Conservation (phyloP, 2,888 invertebrate species). For the Cylloceria caligata region DNA sequence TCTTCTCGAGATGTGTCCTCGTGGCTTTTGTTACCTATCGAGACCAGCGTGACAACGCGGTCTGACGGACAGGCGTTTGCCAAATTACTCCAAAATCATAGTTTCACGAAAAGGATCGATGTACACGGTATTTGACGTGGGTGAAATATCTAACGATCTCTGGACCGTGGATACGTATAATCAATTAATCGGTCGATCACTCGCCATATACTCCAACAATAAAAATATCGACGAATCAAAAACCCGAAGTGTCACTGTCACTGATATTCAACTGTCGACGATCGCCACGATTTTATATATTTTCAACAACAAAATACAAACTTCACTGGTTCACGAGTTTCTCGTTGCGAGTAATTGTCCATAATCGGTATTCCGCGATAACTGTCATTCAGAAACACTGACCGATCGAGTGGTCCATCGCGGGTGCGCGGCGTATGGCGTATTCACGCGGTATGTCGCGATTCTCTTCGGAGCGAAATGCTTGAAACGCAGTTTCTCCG, state of each 20-base stretch:
- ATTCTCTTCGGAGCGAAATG: constrained; percentile 30
- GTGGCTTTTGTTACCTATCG: constrained; percentile 51
- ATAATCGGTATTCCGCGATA: constrained; percentile 22
- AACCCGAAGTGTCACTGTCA: constrained; percentile 73
- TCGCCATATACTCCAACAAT: constrained; percentile 22
- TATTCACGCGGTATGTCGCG: constrained; percentile 34
- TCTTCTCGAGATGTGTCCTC: constrained; percentile 61
- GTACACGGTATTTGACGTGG: neutral
- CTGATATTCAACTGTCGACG: constrained; percentile 60
- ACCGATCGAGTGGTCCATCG: constrained; percentile 66
- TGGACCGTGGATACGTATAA: neutral
- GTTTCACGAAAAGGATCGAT: neutral
- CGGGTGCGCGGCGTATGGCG: constrained; percentile 31
- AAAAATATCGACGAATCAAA: constrained; percentile 30
- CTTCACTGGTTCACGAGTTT: constrained; percentile 62
- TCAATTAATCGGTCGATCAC: constrained; percentile 42
- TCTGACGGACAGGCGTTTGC: constrained; percentile 47
- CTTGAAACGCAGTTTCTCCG: neutral
- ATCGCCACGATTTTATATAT: constrained; percentile 32
- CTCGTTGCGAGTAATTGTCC: constrained; percentile 35
- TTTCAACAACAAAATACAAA: constrained; percentile 37
- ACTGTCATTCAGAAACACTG: constrained; percentile 50
- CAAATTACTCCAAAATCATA: constrained; percentile 61
- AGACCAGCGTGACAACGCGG: constrained; percentile 63
- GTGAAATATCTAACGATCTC: neutral